These are phyloP conservation scores for Anodontia alba DNA, from an alignment of 2,888 invertebrate species.

Conservation along the genomic window DNA sequence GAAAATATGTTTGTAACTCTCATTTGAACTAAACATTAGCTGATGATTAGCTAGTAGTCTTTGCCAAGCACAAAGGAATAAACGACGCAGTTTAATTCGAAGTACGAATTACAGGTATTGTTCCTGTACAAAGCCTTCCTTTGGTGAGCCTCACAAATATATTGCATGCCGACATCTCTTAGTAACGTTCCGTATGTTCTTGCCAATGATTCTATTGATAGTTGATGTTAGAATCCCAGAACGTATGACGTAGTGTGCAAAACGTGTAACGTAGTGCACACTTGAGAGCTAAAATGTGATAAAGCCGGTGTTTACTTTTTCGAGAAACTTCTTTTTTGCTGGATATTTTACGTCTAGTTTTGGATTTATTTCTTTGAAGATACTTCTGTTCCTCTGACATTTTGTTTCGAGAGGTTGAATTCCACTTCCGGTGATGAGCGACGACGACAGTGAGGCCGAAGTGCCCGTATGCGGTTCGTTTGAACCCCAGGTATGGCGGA, in stretches of 20 bases:
- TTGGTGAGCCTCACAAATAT: neutral
- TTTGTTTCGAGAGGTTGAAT: neutral
- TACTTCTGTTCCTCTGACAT: too few species aligned
- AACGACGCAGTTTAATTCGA: neutral
- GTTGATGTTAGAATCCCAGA: neutral
- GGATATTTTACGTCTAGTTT: neutral
- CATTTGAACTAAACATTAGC: too few species aligned
- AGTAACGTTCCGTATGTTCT: neutral
- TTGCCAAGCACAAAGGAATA: neutral
- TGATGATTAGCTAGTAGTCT: neutral
- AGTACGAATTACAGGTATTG: neutral
- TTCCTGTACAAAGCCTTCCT: neutral
- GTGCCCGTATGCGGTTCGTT: constrained; percentile 78
- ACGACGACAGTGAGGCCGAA: constrained; percentile 3
- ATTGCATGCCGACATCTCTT: constrained; percentile 10
- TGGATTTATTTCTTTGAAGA: neutral
- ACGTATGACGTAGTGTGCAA: neutral
- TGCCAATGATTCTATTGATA: constrained; percentile 6
- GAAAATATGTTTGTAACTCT: too few species aligned
- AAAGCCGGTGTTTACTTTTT: neutral
- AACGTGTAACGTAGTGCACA: neutral
- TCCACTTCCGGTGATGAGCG: neutral
- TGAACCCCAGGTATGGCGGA: constrained; percentile 85
- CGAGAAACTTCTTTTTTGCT: neutral
- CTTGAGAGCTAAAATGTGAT: neutral